Conservation (phyloP, 2,797 vertebrate genomes). For the Pteronotus mesoamericanus region DNA sequence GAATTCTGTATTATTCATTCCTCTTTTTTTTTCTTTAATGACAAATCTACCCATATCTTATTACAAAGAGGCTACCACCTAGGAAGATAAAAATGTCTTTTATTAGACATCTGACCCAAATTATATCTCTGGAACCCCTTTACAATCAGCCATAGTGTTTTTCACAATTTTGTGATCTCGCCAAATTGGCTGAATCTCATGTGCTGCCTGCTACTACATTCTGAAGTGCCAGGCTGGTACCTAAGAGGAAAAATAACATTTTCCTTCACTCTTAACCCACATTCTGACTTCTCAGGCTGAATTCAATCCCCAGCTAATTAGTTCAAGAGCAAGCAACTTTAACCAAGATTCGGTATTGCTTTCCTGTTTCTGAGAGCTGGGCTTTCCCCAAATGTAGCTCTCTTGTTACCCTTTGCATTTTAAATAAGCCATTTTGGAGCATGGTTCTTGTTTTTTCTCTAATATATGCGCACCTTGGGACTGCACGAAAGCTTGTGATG, state of each 20-base stretch:
- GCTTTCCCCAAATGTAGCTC: constrained; percentile 56
- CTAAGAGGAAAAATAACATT: constrained; percentile 60
- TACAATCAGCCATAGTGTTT: constrained; percentile 35
- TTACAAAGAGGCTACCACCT: constrained; percentile 53
- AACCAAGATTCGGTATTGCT: constrained; percentile 64
- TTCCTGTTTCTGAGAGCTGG: constrained; percentile 66
- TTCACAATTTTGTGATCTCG: constrained; percentile 43
- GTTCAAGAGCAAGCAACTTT: constrained; percentile 66
- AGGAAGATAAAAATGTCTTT: constrained; percentile 52
- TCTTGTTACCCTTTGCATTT: constrained; percentile 72
- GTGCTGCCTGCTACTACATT: constrained; percentile 45
- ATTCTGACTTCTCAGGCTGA: constrained; percentile 60
- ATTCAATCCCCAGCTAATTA: constrained; percentile 67
- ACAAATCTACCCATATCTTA: constrained; percentile 45
- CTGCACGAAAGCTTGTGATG: constrained; percentile 52
- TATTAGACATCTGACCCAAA: constrained; percentile 53
- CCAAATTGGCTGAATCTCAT: constrained; percentile 20
- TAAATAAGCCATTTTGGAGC: constrained; percentile 68
- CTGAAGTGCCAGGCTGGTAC: constrained; percentile 46
- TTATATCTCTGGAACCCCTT: constrained; percentile 46
- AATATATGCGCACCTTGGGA: constrained; percentile 67
- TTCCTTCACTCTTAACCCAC: constrained; percentile 56
- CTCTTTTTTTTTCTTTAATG: constrained; percentile 39
- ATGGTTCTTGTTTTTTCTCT: constrained; percentile 59
- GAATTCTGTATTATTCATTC: constrained; percentile 52